Percentiles rank a stretch among this genome's conserved stretches.
phyloP scores from a whole-genome alignment of 1,140 invertebrate species.

The Heliconius himera region DNA sequence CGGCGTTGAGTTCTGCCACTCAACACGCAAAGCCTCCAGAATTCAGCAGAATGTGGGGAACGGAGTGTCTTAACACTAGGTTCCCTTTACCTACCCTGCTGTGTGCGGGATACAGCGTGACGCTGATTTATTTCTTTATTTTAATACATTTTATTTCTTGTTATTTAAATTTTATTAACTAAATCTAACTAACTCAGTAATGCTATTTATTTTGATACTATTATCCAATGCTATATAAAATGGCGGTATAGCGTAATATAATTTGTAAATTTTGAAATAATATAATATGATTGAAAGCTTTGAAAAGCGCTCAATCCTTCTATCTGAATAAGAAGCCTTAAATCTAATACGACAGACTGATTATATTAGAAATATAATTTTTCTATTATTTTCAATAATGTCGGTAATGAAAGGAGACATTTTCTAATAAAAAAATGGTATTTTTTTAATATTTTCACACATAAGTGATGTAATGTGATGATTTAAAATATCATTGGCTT shows the following conservation, averaged over 20 bases:
- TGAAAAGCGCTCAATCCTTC: neutral
- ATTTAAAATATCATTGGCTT: too few relatives aligned
- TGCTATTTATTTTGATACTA: neutral
- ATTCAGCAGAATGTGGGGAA: too few relatives aligned
- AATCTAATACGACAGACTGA: neutral
- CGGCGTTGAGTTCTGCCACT: too few relatives aligned
- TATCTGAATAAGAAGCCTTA: neutral
- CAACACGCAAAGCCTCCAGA: too few relatives aligned
- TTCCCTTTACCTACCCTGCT: too few relatives aligned
- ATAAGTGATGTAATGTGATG: neutral
- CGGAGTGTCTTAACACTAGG: too few relatives aligned
- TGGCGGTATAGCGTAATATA: neutral
- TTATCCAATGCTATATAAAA: too few relatives aligned
- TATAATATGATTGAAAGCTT: slow-evolving; percentile 1
- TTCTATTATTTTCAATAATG: neutral
- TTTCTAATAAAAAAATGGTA: neutral
- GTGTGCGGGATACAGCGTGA: too few relatives aligned
- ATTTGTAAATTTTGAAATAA: neutral
- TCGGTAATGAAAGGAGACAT: neutral
- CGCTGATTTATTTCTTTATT: too few relatives aligned
- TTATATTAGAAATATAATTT: neutral
- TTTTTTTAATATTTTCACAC: too few relatives aligned
- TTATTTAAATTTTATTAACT: neutral
- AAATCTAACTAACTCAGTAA: neutral
- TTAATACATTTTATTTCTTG: too few relatives aligned